A percentile compares a stretch with the other conserved stretches of the same genome.
phyloP scores from a whole-genome alignment of 2,113 vertebrate genomes.

The Mungos mungo region DNA sequence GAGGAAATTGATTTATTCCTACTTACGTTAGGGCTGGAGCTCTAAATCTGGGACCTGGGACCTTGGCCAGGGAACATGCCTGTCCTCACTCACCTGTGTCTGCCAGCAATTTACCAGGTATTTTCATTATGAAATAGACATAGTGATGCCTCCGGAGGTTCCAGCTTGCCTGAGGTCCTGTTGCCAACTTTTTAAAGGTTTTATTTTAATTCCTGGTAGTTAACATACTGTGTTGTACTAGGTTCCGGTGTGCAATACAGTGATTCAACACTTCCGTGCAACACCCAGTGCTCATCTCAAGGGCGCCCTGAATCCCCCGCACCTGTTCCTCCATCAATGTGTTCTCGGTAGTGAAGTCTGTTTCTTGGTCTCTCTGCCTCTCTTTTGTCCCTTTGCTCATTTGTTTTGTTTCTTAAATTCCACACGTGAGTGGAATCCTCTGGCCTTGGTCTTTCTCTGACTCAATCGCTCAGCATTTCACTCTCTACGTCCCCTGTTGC shows the following conservation, averaged over 20 bases:
- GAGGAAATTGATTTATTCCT: background rate
- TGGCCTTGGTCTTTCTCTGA: background rate
- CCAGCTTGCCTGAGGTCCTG: rapidly evolving
- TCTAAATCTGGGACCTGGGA: background rate
- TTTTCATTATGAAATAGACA: background rate
- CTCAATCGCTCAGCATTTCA: background rate
- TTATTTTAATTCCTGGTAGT: background rate
- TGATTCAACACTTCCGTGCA: background rate
- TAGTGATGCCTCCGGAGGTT: rapidly evolving
- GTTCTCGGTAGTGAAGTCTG: background rate
- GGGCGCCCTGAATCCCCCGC: rapidly evolving
- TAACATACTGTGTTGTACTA: rapidly evolving
- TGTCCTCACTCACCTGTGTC: rapidly evolving
- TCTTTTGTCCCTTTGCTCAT: background rate
- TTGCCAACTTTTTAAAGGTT: background rate
- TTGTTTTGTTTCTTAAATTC: background rate
- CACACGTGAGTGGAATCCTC: background rate
- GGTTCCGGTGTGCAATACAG: rapidly evolving
- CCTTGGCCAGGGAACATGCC: background rate
- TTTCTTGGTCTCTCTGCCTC: background rate
- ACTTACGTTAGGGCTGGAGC: background rate
- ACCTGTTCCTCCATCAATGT: background rate
- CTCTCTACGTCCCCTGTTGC: rapidly evolving
- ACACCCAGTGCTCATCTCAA: background rate
- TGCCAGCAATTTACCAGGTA: rapidly evolving